Conservation (phyloP, 2,888 invertebrate genomes). For the Malthinus seriepunctatus region DNA sequence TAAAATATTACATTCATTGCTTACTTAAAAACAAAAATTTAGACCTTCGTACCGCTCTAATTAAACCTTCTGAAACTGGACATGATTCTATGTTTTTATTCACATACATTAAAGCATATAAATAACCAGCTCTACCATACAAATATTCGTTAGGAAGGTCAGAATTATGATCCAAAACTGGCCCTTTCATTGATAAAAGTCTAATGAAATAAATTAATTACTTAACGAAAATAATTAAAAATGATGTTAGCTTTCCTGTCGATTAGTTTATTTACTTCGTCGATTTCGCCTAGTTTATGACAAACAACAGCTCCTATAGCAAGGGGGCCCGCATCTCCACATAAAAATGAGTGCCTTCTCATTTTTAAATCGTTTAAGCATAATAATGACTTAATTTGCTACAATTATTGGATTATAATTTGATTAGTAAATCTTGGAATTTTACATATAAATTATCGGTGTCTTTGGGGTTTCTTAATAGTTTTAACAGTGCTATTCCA, state of each 20-base stretch:
- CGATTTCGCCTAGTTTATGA: constrained; percentile 59
- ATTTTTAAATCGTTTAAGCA: constrained; percentile 54
- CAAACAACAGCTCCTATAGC: constrained; percentile 64
- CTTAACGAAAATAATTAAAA: background rate
- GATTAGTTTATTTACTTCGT: constrained; percentile 58
- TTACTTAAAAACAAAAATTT: background rate
- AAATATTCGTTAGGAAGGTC: constrained; percentile 79
- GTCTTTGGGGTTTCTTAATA: constrained; percentile 52
- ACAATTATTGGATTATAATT: constrained; percentile 16
- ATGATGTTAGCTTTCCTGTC: constrained; percentile 54
- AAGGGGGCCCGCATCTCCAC: constrained; percentile 70
- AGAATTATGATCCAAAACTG: constrained; percentile 58
- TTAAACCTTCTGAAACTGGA: constrained; percentile 61
- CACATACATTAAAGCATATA: constrained; percentile 77
- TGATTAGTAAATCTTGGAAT: background rate
- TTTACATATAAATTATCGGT: constrained; percentile 42
- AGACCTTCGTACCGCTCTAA: constrained; percentile 59
- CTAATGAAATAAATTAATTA: constrained; percentile 48
- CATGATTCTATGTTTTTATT: constrained; percentile 66
- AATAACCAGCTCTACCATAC: constrained; percentile 83
- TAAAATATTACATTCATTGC: constrained; percentile 56
- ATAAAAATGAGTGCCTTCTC: constrained; percentile 65
- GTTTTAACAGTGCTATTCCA: constrained; percentile 70
- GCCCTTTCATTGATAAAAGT: constrained; percentile 58
- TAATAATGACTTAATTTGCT: constrained; percentile 56